Conservation (phyloP, 1,140 invertebrate genomes). For the Drosophila ohnishii region DNA sequence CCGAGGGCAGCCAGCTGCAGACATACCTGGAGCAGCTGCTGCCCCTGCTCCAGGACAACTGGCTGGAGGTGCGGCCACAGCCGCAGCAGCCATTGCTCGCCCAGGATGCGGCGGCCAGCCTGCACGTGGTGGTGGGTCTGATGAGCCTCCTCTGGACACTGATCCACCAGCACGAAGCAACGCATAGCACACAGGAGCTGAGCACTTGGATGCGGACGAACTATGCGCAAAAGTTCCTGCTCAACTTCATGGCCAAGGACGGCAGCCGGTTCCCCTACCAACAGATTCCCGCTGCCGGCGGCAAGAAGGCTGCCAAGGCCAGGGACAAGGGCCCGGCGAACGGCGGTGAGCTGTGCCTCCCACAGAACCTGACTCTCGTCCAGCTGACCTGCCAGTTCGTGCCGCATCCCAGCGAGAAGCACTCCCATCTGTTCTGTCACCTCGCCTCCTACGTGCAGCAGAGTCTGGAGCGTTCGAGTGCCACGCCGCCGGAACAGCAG, state of each 20-base stretch:
- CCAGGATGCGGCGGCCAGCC: constrained; percentile 84
- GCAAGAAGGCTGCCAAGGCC: constrained; percentile 18
- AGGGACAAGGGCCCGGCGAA: constrained; percentile 21
- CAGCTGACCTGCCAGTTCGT: constrained; percentile 63
- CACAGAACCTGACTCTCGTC: constrained; percentile 71
- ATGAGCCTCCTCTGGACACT: constrained; percentile 85
- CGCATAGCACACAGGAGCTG: constrained; percentile 72
- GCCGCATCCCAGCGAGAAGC: constrained; percentile 23
- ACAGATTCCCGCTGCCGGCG: constrained; percentile 23
- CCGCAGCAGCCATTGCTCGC: constrained; percentile 81
- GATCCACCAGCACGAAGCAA: constrained; percentile 82
- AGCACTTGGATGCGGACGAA: constrained; percentile 84
- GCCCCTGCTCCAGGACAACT: constrained; percentile 89
- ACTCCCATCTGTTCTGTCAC: constrained; percentile 26
- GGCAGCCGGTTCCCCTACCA: constrained; percentile 55
- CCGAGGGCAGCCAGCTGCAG: constrained; percentile 56
- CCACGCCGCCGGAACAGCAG: constrained; percentile 34
- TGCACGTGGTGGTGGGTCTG: constrained; percentile 85
- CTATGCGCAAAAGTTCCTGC: constrained; percentile 83
- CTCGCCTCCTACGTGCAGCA: constrained; percentile 43
- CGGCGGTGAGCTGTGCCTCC: constrained; percentile 51
- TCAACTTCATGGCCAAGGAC: constrained; percentile 83
- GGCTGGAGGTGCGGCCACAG: constrained; percentile 87
- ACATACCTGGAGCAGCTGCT: constrained; percentile 86
- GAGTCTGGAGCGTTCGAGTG: constrained; percentile 17